Base-by-base conservation (phyloP, 1,140 invertebrate species). In the Brachionus sp. region DNA sequence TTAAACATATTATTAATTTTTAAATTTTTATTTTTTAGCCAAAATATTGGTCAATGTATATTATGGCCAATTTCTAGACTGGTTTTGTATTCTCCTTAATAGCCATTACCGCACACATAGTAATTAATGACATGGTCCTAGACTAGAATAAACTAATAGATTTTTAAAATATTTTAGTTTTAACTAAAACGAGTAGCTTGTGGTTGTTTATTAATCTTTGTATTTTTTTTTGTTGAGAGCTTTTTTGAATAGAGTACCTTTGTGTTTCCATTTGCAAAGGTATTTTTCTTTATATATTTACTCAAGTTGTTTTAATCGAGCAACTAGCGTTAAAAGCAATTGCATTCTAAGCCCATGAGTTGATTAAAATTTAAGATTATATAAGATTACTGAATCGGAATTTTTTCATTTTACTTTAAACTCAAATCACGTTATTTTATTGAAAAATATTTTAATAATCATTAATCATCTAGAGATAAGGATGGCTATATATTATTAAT, bases 401-500 rank as follows among this genome's bases (percentile, higher is more conserved):
- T 53, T 53, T 53, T 53, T 53, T n/a, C n/a, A 53, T 53, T 53
- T 53, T 53, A 53, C 50, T 53, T 23, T 53, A 53, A 53, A 53
- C 50, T 53, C 50, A 53, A 53, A 53, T 53, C 50, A 57, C 50
- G 50, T 57, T 57, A 57, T 57, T 57, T 57, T 57, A 57, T 57
- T 57, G 50, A 57, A 57, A 57, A 57, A 57, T 57, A 57, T 57
- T 57, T 57, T 57, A 57, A 29, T 29, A 29, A 57, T 42, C 39
- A 42, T 42, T 42, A 42, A 42, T 57, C 50, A 57, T 57, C 50
- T 57, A 57, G 50, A 57, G 50, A 57, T 57, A 57, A 57, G 50
- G 50, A 57, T 57, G 50, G 16, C 50, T 57, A 57, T 57, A 57
- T 57, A 19, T 23, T 57, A 19, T 57, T 57, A 57, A 57, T 57